A percentile compares a stretch with the other conserved stretches of the same genome.
Conservation (phyloP, 2,888 invertebrate species). For the Conchocele bisecta region DNA sequence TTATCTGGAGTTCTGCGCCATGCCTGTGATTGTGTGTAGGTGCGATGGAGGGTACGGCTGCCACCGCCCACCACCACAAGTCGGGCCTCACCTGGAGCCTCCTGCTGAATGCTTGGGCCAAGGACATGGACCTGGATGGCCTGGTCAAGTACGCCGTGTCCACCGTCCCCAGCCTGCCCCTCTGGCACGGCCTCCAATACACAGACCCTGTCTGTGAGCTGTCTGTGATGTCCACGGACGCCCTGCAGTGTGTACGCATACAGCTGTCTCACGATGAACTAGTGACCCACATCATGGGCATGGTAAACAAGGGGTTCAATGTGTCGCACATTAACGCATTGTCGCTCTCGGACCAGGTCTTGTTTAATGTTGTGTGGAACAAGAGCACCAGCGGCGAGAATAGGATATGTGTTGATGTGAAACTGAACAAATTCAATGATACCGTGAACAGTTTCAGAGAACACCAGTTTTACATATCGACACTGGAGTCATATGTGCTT, state of each 20-base stretch:
- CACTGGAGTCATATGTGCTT: constrained; percentile 40
- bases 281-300: constrained; percentile 16
- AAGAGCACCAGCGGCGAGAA: constrained; percentile 24
- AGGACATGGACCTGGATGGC: constrained; percentile 75
- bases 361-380: constrained; percentile 71
- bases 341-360: constrained; percentile 40
- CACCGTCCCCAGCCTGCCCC: constrained; percentile 42
- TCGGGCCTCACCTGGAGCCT: constrained; percentile 76
- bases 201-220: constrained; percentile 4
- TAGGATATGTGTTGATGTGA: constrained; percentile 40
- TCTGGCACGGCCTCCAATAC: constrained; percentile 29
- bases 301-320: constrained; percentile 48
- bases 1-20: too few relatives aligned
- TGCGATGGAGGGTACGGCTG: constrained; percentile 79
- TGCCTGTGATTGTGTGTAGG: too few relatives aligned
- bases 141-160: constrained; percentile 72
- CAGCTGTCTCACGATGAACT: constrained; percentile 46
- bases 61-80: constrained; percentile 69
- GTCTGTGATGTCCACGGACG: constrained; percentile 52
- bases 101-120: constrained; percentile 76
- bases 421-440: constrained; percentile 14
- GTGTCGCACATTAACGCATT: constrained; percentile 55
- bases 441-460: constrained; percentile 10
- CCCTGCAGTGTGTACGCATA: constrained; percentile 57
- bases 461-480: constrained; percentile 10